Percentiles rank a stretch among this genome's conserved stretches.
Evolutionary conservation across 2,888 invertebrate species (phyloP).

Genomic region (Nebria salina): DNA sequence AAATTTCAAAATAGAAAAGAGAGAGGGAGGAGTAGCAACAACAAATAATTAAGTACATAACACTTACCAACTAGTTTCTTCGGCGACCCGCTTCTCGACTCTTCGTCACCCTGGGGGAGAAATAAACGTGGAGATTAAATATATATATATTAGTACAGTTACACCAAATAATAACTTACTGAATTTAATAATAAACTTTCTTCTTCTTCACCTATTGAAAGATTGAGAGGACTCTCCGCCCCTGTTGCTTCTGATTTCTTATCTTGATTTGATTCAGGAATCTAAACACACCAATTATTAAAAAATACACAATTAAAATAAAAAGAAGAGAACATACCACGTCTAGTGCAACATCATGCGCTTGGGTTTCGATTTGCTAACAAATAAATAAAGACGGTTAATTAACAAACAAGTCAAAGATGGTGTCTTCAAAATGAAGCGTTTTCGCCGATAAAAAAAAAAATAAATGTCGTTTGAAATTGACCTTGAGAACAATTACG

Average conservation of each 20-base stretch:
- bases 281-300: background rate
- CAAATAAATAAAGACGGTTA: constrained; percentile 16
- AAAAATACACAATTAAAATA: background rate
- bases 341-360: background rate
- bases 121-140: constrained; percentile 51
- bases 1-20: background rate
- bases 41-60: background rate
- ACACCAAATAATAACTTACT: constrained; percentile 63
- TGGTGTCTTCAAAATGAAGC: too few relatives aligned
- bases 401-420: background rate
- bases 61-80: constrained; percentile 28
- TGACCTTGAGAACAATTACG: too few relatives aligned
- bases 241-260: constrained; percentile 38
- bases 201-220: constrained; percentile 84
- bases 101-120: constrained; percentile 34
- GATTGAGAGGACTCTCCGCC: constrained; percentile 77
- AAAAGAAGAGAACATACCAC: constrained; percentile 13
- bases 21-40: background rate
- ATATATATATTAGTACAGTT: background rate
- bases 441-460: too few relatives aligned
- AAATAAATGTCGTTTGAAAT: too few relatives aligned
- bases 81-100: constrained; percentile 3
- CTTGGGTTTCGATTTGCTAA: background rate
- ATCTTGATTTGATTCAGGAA: background rate
- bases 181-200: constrained; percentile 79